Evolutionary conservation across 2,797 vertebrate genomes (phyloP).

Genomic region (Antrozous pallidus): DNA sequence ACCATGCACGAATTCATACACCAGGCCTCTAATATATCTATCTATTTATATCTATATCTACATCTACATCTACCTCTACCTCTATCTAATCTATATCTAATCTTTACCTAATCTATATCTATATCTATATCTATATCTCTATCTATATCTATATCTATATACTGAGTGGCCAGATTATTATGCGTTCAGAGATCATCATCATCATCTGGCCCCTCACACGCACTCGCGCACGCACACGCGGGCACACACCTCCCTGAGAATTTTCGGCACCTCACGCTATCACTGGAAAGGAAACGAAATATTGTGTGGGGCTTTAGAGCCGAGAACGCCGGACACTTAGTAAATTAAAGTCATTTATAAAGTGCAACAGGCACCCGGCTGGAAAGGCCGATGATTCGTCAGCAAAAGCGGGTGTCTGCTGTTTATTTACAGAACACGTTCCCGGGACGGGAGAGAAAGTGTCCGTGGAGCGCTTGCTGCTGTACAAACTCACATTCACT

Average conservation of each 20-base stretch:
- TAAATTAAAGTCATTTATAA: slow-evolving; percentile 98
- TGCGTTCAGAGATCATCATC: too few species aligned
- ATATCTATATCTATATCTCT: too few species aligned
- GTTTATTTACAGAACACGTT: slow-evolving; percentile 66
- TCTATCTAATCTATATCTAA: too few species aligned
- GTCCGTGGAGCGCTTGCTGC: slow-evolving; percentile 37
- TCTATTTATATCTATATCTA: too few species aligned
- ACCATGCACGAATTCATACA: too few species aligned
- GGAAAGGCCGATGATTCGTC: slow-evolving; percentile 71
- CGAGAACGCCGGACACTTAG: slow-evolving; percentile 74
- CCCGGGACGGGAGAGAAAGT: slow-evolving; percentile 17
- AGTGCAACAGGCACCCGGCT: slow-evolving; percentile 62
- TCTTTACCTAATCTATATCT: too few species aligned
- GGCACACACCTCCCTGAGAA: slow-evolving; percentile 34
- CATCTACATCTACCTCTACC: too few species aligned
- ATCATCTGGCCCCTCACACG: too few species aligned
- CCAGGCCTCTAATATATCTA: too few species aligned
- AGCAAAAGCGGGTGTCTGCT: slow-evolving; percentile 72
- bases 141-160: too few species aligned
- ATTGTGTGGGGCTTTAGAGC: slow-evolving; percentile 83
- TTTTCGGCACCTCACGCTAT: slow-evolving; percentile 72
- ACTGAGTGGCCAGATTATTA: too few species aligned
- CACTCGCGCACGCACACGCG: not conserved
- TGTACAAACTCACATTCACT: slow-evolving; percentile 23
- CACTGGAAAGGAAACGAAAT: slow-evolving; percentile 72